Evolutionary conservation across 2,888 invertebrate genomes (phyloP).

Genomic region (Sussaba pulchella): DNA sequence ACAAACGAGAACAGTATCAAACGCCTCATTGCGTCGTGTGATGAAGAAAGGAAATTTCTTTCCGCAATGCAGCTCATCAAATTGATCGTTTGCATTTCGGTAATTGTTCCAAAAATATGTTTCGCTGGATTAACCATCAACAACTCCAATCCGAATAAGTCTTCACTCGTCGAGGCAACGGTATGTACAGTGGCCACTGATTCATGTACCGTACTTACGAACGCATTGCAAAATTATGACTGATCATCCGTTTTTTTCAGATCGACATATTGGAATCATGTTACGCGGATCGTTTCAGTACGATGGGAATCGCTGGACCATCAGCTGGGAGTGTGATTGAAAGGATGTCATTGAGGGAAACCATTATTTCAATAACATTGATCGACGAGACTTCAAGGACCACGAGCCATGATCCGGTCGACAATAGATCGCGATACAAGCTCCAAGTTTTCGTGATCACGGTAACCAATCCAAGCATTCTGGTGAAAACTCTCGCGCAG

Average conservation of each 20-base stretch:
- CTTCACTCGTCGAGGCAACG: not conserved
- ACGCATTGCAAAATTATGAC: not conserved
- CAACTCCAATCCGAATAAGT: not conserved
- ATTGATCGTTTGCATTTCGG: too few relatives aligned
- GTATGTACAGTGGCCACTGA: not conserved
- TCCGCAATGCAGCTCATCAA: too few relatives aligned
- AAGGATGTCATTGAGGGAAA: not conserved
- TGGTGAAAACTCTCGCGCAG: too few relatives aligned
- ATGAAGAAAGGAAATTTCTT: too few relatives aligned
- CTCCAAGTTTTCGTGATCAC: too few relatives aligned
- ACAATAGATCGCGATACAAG: too few relatives aligned
- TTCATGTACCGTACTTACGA: not conserved
- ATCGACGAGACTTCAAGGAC: not conserved
- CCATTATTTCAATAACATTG: not conserved
- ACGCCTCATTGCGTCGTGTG: too few relatives aligned
- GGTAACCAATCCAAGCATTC: too few relatives aligned
- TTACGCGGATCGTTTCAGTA: not conserved
- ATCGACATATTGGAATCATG: not conserved
- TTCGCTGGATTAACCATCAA: not conserved
- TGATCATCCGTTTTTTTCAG: not conserved
- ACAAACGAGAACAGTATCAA: too few relatives aligned
- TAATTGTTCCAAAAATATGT: not conserved
- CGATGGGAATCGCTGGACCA: conserved; percentile 3
- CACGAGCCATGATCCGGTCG: not conserved
- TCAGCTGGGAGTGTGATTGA: not conserved